Conservation (phyloP, 2,113 vertebrate species). For the Octodon degus region DNA sequence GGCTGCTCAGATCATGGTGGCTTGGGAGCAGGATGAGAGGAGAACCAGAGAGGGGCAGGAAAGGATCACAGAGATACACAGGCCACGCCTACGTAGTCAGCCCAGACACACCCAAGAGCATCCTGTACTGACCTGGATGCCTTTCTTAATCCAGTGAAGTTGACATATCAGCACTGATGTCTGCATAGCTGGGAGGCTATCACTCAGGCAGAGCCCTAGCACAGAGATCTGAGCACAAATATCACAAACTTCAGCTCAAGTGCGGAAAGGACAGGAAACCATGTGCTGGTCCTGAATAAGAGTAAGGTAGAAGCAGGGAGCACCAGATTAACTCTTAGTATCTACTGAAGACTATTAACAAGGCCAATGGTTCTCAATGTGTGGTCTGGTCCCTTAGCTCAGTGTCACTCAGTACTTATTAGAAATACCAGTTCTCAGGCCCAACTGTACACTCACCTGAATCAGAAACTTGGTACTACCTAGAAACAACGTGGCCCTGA, state of each 20-base stretch:
- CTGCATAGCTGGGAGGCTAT: background rate
- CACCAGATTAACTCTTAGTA: background rate
- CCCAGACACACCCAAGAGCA: background rate
- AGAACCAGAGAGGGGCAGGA: background rate
- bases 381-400: background rate
- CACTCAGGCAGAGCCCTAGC: background rate
- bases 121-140: background rate
- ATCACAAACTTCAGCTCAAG: background rate
- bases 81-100: background rate
- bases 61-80: background rate
- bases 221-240: background rate
- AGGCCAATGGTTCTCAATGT: background rate
- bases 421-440: conserved; percentile 8
- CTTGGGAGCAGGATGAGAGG: too few species aligned
- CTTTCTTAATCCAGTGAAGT: background rate
- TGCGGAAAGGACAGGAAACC: background rate
- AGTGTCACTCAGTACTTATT: background rate
- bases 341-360: background rate
- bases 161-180: background rate
- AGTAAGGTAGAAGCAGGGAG: background rate
- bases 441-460: background rate
- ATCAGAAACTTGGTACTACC: background rate
- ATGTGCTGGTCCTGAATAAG: background rate
- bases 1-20: background rate
- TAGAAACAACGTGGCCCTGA: background rate